Evolutionary conservation across 2,113 vertebrate species (phyloP).

Genomic region (Ifrita kowaldi): DNA sequence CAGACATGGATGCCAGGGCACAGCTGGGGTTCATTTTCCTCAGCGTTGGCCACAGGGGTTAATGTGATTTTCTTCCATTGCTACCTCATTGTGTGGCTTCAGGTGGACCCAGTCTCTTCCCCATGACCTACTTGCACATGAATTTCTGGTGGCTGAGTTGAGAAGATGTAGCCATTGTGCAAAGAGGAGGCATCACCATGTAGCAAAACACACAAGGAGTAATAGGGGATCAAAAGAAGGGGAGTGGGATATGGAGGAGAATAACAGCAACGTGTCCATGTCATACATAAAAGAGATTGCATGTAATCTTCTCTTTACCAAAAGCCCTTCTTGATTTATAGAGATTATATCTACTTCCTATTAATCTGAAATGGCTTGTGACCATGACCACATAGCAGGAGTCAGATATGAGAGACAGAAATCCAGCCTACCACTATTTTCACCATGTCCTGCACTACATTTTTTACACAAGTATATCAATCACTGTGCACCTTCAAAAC

Average conservation of each 20-base stretch:
- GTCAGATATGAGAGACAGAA: not conserved
- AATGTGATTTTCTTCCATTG: not conserved
- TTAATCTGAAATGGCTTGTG: not conserved
- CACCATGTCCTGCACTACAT: not conserved
- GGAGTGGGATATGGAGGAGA: not conserved
- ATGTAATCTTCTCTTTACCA: not conserved
- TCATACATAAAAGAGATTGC: not conserved
- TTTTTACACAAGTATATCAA: not conserved
- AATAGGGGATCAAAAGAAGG: not conserved
- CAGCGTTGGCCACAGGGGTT: not conserved
- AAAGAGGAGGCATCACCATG: not conserved
- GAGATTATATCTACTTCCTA: not conserved
- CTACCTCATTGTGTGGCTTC: not conserved
- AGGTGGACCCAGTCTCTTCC: not conserved
- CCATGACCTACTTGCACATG: not conserved
- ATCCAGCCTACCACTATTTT: not conserved
- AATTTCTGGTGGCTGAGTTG: not conserved
- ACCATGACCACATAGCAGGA: not conserved
- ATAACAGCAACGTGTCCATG: not conserved
- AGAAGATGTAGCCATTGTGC: not conserved
- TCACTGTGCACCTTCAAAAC: not conserved
- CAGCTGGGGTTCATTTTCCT: not conserved
- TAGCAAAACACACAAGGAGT: not conserved
- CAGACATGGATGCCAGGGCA: fast-evolving
- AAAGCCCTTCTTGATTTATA: not conserved